Base-by-base conservation (phyloP, 2,113 vertebrate species). In the Anguilla japonica region DNA sequence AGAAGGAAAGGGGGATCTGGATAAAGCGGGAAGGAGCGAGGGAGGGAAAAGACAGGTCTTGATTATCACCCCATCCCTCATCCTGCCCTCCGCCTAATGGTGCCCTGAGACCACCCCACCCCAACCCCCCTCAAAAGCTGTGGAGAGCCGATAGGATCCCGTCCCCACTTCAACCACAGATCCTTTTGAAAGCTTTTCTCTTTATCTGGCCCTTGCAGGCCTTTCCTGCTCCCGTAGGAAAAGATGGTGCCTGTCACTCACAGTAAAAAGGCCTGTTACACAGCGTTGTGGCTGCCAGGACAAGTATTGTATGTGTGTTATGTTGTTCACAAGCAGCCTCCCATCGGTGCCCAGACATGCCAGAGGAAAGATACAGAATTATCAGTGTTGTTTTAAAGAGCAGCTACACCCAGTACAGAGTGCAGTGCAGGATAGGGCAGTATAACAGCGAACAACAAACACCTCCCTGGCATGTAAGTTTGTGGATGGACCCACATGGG, bases 201-300 rank as follows among this genome's bases (percentile, higher is more conserved):
- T 41, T 80, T 86, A 81, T 86, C 85, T 7, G 79, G 22, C 6
- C 6, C 9, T 15, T 43, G 79, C 85, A 86, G 85, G 40, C 85
- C 85, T 86, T 86, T 86, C 85, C 79, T 86, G 40, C 81, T 81
- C 56, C 79, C n/a, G 14, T 46, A 5, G 40, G 13, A 75, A 75
- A 34, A 34, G 71, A 5, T 1, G 5, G 80, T 39, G n/a, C 22
- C 34, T 81, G 79, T 41, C 41, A 41, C 78, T 67, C n/a, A 41
- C 46, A 39, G 20, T 41, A 6, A 81, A 80, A 29, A 41, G 18
- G 34, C 34, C 75, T 57, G 34, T 41, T 86, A 60, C 56, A 43
- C 53, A 81, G 20, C 18, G 34, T 40, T 81, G 41, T 86, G 34
- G 7, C 63, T 71, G 63, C 9, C 4, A 34, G n/a, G 0, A 7